Evolutionary conservation across 2,797 vertebrate genomes (phyloP), one percentile per base, ranked within the genome.

Genomic region (Xenentodon cancila): DNA sequence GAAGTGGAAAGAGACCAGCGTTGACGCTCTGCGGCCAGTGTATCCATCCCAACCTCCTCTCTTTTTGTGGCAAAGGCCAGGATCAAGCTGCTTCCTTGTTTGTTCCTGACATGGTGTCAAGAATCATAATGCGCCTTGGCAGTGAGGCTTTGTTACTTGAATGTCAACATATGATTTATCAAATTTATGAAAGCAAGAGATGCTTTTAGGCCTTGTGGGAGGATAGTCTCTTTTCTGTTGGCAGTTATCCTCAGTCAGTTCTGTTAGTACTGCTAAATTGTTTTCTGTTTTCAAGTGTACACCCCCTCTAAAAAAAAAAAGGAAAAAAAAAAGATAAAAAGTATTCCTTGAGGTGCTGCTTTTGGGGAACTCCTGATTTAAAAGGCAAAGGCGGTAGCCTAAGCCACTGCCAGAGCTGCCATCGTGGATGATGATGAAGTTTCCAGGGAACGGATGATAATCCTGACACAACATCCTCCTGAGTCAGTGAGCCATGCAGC

Each of bases 401-500:
- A 77, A 82, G 76, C 68, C 77, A 34, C 68, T 43, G 55, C 77
- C 34, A 65, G 81, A 84, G 75, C 85, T 80, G 81, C 84, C 65
- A 77, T 62, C 77, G 77, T 77, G 62, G 66, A 76, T 73, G 86
- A 88, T 88, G 88, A 92, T 92, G 89, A 92, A 79, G 87, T 91
- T 92, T 88, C 84, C 81, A 65, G 83, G 79, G 81, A 84, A 57
- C 63, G 64, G 84, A 84, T 89, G 88, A 89, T 91, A 90, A 92
- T 92, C 85, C 88, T 85, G 81, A 91, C 78, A 86, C 79, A 62
- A 81, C 87, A 83, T 91, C 89, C 87, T 91, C 73, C 85, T 75
- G 72, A 92, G 71, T 91, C 90, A 91, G 81, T 90, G 85, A 89
- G 88, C 83, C 91, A 65, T 91, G 89, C 84, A 73, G 81, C 84